Evolutionary conservation across 2,797 vertebrate species (phyloP), one percentile per base, ranked within the genome.

Genomic region (Scyliorhinus canicula): DNA sequence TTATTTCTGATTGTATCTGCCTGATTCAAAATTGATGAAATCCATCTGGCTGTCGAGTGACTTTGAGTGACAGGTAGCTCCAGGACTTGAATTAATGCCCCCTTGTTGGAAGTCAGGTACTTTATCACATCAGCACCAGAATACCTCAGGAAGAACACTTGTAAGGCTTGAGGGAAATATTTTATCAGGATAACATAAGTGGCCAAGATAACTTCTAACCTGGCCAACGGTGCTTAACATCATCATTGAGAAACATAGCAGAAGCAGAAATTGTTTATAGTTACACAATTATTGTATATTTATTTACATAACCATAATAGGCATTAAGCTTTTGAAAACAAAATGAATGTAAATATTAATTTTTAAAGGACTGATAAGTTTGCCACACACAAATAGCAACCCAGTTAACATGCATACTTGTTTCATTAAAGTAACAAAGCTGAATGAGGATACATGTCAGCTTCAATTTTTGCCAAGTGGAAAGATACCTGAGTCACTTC

Each of bases 361-460:
- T 40, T 26, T 91, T 63, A 44, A 91, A 44, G 21, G 19, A 65
- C 19, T 91, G 88, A 65, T 65, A 26, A 3, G 63, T 91, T 91
- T n/a, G 40, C 24, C 57, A 21, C 19, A 91, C 19, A 40, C 4
- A 63, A 12, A 44, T 91, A 24, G 3, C 93, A 52, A 74, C 1
- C 47, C 47, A 71, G 47, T 55, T 67, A 93, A 67, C 40, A 67
- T 44, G 47, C 2, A 1, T 44, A 93, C 3, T 24, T 28, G 40
- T 26, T 94, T 55, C 91, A 93, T 67, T 93, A 93, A 93, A 93
- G 31, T 94, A 35, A 40, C 52, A 90, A 90, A 60, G 31, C 55
- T 90, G 47, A 94, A 55, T n/a, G 14, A 35, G 47, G 50, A 94
- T n/a, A 3, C 14, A 74, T 74, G 93, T 52, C 67, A n/a, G 31